Conservation (phyloP, 2,113 vertebrate genomes). For the Festucalex cinctus region DNA sequence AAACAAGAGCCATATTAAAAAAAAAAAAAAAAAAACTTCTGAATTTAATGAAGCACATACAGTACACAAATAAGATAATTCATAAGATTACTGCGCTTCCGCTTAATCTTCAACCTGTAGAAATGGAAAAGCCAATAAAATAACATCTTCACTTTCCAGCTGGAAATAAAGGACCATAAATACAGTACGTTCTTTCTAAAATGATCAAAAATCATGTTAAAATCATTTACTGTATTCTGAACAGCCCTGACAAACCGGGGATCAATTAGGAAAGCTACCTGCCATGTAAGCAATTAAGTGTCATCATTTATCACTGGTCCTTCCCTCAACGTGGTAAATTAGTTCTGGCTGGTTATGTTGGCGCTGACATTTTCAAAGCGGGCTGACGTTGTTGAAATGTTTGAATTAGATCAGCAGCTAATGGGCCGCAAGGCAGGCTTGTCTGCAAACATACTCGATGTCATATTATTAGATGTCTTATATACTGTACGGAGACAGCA, state of each 20-base stretch:
- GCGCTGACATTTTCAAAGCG: neutral
- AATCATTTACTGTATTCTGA: neutral
- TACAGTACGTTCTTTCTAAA: no score
- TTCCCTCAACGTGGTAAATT: neutral
- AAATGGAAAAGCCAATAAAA: no score
- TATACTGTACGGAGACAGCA: neutral
- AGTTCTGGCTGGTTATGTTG: constrained; percentile 3
- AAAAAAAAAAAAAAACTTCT: no score
- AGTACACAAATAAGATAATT: no score
- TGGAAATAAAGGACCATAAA: no score
- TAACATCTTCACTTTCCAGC: no score
- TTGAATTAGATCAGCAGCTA: neutral
- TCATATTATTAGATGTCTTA: neutral
- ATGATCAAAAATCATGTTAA: neutral
- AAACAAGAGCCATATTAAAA: no score
- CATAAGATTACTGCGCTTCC: no score
- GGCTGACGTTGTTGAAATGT: neutral
- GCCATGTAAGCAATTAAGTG: neutral
- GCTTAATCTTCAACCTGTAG: no score
- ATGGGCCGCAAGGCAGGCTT: neutral
- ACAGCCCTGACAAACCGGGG: neutral
- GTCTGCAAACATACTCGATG: neutral
- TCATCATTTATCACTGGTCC: neutral
- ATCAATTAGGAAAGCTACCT: neutral
- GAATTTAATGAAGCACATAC: no score